A percentile compares a stretch with the other conserved stretches of the same genome.
These are phyloP conservation scores for Oreotrochilus melanogaster DNA, from an alignment of 2,113 vertebrate genomes.

Conservation along the genomic window DNA sequence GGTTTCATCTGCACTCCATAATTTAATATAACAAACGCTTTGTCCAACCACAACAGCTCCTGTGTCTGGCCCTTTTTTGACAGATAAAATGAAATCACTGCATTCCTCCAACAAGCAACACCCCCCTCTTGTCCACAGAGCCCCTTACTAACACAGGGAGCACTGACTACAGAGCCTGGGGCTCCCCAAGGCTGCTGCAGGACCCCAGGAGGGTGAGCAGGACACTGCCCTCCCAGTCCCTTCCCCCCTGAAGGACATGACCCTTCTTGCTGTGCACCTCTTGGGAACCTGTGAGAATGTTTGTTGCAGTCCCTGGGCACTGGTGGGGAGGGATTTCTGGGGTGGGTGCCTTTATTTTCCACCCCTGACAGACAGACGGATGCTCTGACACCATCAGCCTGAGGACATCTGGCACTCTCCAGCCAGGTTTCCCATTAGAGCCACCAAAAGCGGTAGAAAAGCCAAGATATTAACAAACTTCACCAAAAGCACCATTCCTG, in stretches of 20 bases:
- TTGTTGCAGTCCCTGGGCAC: no score
- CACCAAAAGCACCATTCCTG: not conserved
- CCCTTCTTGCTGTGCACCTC: not conserved
- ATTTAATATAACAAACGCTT: not conserved
- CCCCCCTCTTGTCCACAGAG: not conserved
- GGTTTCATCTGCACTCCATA: not conserved
- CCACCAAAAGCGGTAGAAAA: not conserved
- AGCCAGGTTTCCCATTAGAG: not conserved
- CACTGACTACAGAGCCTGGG: not conserved
- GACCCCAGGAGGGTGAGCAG: not conserved
- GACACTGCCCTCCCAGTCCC: not conserved
- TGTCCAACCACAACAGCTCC: not conserved
- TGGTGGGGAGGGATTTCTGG: no score
- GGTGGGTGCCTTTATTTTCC: not conserved
- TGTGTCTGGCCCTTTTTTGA: not conserved
- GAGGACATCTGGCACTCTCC: not conserved
- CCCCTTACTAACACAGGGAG: rapidly evolving
- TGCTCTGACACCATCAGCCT: no score
- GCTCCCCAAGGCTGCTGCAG: not conserved
- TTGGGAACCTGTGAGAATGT: not conserved
- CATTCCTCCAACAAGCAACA: not conserved
- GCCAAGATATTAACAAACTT: not conserved
- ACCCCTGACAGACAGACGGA: not conserved
- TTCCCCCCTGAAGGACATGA: rapidly evolving
- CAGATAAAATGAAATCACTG: not conserved